Conservation (phyloP, 2,888 invertebrate genomes). For the Oeneis ivallda region DNA sequence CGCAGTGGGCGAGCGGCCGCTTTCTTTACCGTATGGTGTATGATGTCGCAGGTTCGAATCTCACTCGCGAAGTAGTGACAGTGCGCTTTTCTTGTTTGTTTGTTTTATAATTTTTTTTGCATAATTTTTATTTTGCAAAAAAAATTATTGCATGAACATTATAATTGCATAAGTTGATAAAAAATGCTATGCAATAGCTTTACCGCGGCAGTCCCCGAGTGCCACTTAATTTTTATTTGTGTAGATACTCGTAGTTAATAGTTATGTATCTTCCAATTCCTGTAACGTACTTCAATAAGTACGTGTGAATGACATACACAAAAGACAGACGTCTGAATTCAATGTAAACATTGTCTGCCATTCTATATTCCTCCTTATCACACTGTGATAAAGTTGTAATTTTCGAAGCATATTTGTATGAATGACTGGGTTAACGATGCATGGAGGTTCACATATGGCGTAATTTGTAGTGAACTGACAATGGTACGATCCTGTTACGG, state of each 20-base stretch:
- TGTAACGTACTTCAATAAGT: slow-evolving; percentile 10
- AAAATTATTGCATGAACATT: no score
- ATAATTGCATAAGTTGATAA: no score
- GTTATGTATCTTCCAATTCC: slow-evolving; percentile 6
- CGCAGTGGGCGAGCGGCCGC: no score
- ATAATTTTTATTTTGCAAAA: no score
- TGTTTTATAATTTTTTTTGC: no score
- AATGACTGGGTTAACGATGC: slow-evolving; percentile 25
- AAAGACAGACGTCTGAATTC: slow-evolving; percentile 12
- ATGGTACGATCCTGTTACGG: slow-evolving; percentile 6
- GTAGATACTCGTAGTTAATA: no score
- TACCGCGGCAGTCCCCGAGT: no score
- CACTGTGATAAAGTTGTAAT: background rate
- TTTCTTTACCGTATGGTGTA: no score
- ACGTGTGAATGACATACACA: slow-evolving; percentile 31
- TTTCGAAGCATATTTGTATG: background rate
- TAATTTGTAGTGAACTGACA: slow-evolving; percentile 23
- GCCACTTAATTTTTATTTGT: background rate
- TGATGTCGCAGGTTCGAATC: no score
- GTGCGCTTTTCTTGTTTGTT: no score
- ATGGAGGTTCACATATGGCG: slow-evolving; percentile 30
- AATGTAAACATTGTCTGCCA: slow-evolving; percentile 1
- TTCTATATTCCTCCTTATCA: slow-evolving; percentile 7
- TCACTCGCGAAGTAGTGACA: no score
- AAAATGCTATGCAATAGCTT: no score